Evolutionary conservation across 2,113 vertebrate species (phyloP), one percentile per base, ranked within the genome.

Genomic region (Eulacestoma nigropectus): DNA sequence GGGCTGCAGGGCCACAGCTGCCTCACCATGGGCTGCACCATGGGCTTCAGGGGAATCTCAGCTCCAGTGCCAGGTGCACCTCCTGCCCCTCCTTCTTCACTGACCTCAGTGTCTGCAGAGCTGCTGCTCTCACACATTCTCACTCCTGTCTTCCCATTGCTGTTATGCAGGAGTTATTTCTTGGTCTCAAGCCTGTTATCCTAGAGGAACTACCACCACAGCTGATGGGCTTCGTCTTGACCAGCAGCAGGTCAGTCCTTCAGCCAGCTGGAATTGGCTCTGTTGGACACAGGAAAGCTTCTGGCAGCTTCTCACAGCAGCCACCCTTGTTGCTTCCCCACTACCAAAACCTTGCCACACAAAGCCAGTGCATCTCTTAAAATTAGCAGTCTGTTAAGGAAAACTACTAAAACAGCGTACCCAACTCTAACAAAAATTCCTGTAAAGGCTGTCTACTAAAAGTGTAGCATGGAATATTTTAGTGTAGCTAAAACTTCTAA

Each of bases 231-330:
- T 92, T 4, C 1, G 16, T 11, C 13, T 42, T 46, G 29, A 39
- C 39, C 35, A 29, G 39, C 3, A 1, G 26, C 0, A 0, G 12
- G 18, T 72, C 18, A 13, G 0, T 41, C 12, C 32, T 37, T 22
- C 16, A 78, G 37, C 20, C 1, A 1, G 39, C 9, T 74, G 30
- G 21, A 13, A 30, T 3, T 49, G 63, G 18, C 6, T 68, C 12
- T 46, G 1, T 16, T 3, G 1, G 35, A 64, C 10, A 10, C 1
- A 5, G 13, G 8, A 39, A 49, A 68, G 21, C 32, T 73, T 41
- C 70, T 50, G 10, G 12, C 15, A 79, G 26, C 46, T 82, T 57
- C 47, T 84, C 57, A 46, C 42, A 69, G 74, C 46, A 64, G 5
- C 26, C 35, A 46, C 19, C 3, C 22, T 35, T 55, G 21, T 12